These are phyloP conservation scores for Charadrius vociferus DNA, from an alignment of 2,113 vertebrate species.

Conservation along the genomic window DNA sequence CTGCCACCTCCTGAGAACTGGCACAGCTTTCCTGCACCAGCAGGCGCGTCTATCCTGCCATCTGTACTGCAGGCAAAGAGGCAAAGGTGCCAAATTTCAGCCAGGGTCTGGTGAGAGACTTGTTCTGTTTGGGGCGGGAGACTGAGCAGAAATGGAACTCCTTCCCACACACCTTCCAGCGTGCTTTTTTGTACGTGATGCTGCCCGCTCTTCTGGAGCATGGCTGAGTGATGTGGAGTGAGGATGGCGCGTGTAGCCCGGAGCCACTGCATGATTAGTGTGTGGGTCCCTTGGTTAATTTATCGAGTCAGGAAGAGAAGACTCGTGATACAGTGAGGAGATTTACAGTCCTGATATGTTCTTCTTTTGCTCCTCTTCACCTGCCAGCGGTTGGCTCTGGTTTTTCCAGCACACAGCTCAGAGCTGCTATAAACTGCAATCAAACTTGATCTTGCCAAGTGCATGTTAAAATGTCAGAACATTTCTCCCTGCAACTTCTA, in stretches of 20 bases:
- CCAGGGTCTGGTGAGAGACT: constrained; percentile 24
- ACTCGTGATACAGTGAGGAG: background rate
- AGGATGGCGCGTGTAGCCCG: background rate
- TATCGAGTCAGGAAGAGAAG: background rate
- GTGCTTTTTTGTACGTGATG: fast-evolving
- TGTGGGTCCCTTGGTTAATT: background rate
- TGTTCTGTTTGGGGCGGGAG: background rate
- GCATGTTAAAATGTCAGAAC: background rate
- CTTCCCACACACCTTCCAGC: background rate
- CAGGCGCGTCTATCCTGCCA: constrained; percentile 40
- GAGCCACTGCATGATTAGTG: background rate
- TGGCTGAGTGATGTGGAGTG: fast-evolving
- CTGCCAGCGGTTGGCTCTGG: background rate
- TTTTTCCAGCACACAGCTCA: background rate
- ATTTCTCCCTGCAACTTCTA: background rate
- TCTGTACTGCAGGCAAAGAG: background rate
- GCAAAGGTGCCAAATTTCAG: constrained; percentile 25
- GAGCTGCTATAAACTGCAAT: constrained; percentile 8
- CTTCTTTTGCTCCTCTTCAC: background rate
- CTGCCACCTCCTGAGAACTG: background rate
- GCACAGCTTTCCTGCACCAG: constrained; percentile 8
- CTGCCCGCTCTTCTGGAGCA: background rate
- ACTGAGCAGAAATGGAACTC: background rate
- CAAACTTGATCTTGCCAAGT: constrained; percentile 22
- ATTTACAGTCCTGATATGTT: background rate